Conservation (phyloP, 2,888 invertebrate species). For the Drosophila merina region DNA sequence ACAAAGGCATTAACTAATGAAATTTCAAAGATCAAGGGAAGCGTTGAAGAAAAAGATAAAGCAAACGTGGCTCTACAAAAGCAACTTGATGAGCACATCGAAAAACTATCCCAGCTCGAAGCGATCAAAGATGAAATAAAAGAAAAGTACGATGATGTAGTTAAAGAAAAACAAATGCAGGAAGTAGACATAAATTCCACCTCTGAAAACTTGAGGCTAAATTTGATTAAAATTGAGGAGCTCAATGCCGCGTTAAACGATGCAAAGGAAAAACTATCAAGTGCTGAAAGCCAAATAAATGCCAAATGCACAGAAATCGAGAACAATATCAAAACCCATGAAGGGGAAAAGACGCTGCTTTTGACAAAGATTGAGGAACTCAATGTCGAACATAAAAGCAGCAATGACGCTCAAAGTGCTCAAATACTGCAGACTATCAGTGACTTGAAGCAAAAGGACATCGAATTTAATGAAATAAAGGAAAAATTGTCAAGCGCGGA, state of each 20-base stretch:
- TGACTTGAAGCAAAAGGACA: constrained; percentile 17
- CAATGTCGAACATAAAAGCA: constrained; percentile 13
- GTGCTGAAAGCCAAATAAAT: constrained; percentile 41
- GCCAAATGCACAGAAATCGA: constrained; percentile 30
- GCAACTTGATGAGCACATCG: constrained; percentile 51
- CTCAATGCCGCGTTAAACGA: constrained; percentile 42
- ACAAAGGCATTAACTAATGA: constrained; percentile 59
- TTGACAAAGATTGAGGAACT: constrained; percentile 42
- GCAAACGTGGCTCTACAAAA: constrained; percentile 65
- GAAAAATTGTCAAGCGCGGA: constrained; percentile 38
- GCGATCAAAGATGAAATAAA: constrained; percentile 46
- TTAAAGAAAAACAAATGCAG: constrained; percentile 59
- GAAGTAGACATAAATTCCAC: constrained; percentile 57
- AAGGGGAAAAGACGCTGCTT: constrained; percentile 43
- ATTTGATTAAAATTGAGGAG: constrained; percentile 81
- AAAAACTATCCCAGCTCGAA: constrained; percentile 39
- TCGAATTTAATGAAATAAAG: constrained; percentile 4
- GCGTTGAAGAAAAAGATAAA: constrained; percentile 85
- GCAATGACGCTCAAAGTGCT: constrained; percentile 17
- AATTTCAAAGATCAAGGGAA: constrained; percentile 83
- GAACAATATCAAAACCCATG: constrained; percentile 5
- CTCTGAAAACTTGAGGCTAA: constrained; percentile 77
- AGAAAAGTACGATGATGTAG: constrained; percentile 50
- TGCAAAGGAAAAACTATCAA: constrained; percentile 34
- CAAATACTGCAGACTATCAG: constrained; percentile 6